These are phyloP conservation scores for Falco biarmicus DNA, from an alignment of 2,797 vertebrate genomes.

Conservation along the genomic window DNA sequence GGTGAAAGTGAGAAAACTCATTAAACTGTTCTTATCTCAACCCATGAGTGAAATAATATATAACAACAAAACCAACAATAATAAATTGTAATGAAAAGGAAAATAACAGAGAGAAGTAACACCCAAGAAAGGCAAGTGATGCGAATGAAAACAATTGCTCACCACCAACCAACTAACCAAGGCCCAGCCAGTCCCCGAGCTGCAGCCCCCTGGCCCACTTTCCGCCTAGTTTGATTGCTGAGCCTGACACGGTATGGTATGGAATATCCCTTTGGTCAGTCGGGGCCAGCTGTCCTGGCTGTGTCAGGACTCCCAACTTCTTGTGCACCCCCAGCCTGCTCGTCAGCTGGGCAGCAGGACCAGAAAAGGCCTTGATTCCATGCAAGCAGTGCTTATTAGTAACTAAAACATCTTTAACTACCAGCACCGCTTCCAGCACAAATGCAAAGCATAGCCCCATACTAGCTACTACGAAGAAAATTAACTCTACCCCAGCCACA, in stretches of 20 bases:
- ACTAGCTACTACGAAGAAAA: not conserved
- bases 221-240: not conserved
- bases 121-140: not conserved
- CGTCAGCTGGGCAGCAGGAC: not conserved
- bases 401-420: not conserved
- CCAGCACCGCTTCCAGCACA: not conserved
- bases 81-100: not conserved
- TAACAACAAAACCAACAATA: not conserved
- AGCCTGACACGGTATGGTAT: not conserved
- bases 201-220: not conserved
- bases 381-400: not conserved
- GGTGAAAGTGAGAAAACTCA: not conserved
- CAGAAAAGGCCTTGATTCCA: not conserved
- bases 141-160: not conserved
- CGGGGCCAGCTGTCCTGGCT: not conserved
- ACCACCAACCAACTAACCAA: not conserved
- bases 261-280: not conserved
- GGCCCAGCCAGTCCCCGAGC: not conserved
- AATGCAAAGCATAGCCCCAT: not conserved
- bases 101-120: not conserved
- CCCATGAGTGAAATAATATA: not conserved
- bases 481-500: not conserved
- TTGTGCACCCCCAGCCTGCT: not conserved
- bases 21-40: no score
- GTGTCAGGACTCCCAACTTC: not conserved